phyloP scores from a whole-genome alignment of 1,140 invertebrate species.

The Microvelia longipes region DNA sequence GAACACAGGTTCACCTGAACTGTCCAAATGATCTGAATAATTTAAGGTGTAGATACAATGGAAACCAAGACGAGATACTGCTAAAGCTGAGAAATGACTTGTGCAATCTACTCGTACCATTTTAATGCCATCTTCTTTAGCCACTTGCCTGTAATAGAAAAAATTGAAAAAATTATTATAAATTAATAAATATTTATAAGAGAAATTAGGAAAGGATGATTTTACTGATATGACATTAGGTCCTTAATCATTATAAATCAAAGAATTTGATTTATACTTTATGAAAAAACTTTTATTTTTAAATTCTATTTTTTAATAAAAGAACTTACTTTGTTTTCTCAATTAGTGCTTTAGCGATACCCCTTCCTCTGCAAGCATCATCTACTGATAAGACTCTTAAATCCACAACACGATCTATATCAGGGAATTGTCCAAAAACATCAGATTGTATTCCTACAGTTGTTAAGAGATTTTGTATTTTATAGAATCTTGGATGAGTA shows the following conservation, averaged over 20 bases:
- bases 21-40: conserved; percentile 45
- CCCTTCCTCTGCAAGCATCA: conserved; percentile 42
- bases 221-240: too few relatives aligned
- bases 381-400: conserved; percentile 50
- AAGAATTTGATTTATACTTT: too few relatives aligned
- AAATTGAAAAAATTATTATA: conserved; percentile 18
- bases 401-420: conserved; percentile 39
- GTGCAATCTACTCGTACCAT: conserved; percentile 43
- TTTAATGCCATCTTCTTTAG: conserved; percentile 34
- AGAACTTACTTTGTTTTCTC: conserved; percentile 48
- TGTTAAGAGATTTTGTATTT: conserved; percentile 43
- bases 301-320: neutral
- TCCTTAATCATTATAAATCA: too few relatives aligned
- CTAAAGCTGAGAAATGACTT: conserved; percentile 50
- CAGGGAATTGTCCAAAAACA: conserved; percentile 38
- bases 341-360: conserved; percentile 44
- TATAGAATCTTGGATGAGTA: conserved; percentile 25
- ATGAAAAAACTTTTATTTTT: too few relatives aligned
- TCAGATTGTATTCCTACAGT: conserved; percentile 38
- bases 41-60: conserved; percentile 42
- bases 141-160: conserved; percentile 40
- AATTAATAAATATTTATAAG: too few relatives aligned
- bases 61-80: conserved; percentile 48
- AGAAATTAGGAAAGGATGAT: too few relatives aligned
- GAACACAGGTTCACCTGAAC: conserved; percentile 39